A percentile compares a stretch with the other conserved stretches of the same genome.
Conservation (phyloP, 1,140 invertebrate species). For the Sarcophaga bullata region DNA sequence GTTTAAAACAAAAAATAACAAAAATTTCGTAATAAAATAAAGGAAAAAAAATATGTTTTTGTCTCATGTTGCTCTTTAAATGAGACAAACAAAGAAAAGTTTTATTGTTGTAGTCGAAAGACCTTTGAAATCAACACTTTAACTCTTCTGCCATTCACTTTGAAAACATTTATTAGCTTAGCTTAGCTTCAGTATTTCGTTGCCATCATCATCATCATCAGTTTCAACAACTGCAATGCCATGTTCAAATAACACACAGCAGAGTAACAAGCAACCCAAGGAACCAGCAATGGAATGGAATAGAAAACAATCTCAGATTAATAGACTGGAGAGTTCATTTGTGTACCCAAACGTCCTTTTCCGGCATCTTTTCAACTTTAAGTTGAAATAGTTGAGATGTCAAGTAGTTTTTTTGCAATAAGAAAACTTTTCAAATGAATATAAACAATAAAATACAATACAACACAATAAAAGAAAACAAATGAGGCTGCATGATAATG, state of each 20-base stretch:
- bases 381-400: slow-evolving; percentile 7
- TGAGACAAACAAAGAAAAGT: too few species aligned
- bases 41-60: slow-evolving; percentile 2
- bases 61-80: neutral
- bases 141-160: neutral
- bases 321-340: slow-evolving; percentile 5
- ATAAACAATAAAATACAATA: neutral
- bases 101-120: neutral
- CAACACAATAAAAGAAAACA: too few species aligned
- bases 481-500: too few species aligned
- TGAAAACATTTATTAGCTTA: slow-evolving; percentile 2
- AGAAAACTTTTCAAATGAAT: neutral
- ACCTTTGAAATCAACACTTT: slow-evolving; percentile 16
- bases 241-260: too few species aligned
- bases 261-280: neutral
- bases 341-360: neutral
- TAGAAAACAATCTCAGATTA: neutral
- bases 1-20: neutral
- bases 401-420: neutral
- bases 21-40: neutral
- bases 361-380: neutral
- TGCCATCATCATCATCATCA: neutral
- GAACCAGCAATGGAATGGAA: neutral
- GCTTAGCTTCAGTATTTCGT: neutral
- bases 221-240: too few species aligned